Evolutionary conservation across 1,140 invertebrate species (phyloP).

Genomic region (Heliothis virescens): DNA sequence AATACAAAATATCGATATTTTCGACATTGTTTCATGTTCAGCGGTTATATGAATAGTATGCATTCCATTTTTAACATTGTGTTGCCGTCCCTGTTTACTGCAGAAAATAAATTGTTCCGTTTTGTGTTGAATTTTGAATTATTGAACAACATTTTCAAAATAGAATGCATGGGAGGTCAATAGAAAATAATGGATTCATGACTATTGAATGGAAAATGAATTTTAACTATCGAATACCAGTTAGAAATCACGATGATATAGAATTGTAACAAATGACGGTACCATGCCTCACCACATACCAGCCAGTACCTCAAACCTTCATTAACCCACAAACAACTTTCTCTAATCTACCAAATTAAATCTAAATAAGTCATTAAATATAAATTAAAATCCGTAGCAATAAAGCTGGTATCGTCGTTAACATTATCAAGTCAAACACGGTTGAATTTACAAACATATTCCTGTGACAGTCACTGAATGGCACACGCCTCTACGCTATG

Average conservation of each 20-base stretch:
- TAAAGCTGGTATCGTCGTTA: slow-evolving; percentile 50
- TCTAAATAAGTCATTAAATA: slow-evolving; percentile 36
- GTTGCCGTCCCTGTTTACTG: not conserved
- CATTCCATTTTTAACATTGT: not conserved
- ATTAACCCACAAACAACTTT: not conserved
- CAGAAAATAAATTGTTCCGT: not conserved
- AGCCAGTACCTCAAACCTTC: not conserved
- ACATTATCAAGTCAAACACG: slow-evolving; percentile 55
- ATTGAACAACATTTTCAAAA: not conserved
- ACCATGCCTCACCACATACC: not conserved
- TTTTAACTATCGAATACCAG: too few species aligned
- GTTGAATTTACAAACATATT: slow-evolving; percentile 61
- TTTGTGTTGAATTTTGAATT: slow-evolving; percentile 6
- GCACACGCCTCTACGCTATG: slow-evolving; percentile 59
- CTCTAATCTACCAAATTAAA: not conserved
- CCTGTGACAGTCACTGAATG: slow-evolving; percentile 69
- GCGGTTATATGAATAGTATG: not conserved
- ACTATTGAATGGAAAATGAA: too few species aligned
- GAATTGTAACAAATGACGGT: too few species aligned
- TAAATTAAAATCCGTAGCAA: slow-evolving; percentile 48
- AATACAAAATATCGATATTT: not conserved
- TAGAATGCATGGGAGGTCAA: not conserved
- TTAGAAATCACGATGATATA: too few species aligned
- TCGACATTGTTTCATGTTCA: not conserved
- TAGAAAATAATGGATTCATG: too few species aligned